phyloP scores from a whole-genome alignment of 2,888 invertebrate genomes.

The Anarsia innoxiella region DNA sequence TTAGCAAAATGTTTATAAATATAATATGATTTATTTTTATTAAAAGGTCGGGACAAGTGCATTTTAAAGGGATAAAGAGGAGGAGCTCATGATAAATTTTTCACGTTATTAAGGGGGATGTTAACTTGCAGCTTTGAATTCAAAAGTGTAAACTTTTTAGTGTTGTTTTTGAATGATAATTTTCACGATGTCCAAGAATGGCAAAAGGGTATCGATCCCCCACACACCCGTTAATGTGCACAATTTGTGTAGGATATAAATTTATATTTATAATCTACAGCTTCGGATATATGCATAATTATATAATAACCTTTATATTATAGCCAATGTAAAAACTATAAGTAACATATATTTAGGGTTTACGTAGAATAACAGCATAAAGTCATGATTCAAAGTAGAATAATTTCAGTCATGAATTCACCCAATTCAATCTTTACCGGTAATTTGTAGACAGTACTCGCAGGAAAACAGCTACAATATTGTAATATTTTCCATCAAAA shows the following conservation, averaged over 20 bases:
- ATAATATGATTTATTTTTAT: constrained; percentile 2
- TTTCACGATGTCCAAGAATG: constrained; percentile 70
- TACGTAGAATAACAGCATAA: too few relatives aligned
- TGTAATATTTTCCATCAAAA: too few relatives aligned
- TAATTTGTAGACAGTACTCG: too few relatives aligned
- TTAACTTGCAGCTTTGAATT: too few relatives aligned
- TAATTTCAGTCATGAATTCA: too few relatives aligned
- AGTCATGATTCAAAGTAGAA: too few relatives aligned
- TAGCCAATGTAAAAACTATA: not conserved
- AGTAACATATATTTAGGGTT: too few relatives aligned
- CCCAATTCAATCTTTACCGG: too few relatives aligned
- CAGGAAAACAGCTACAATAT: too few relatives aligned
- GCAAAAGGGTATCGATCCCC: constrained; percentile 65
- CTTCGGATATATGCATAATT: not conserved
- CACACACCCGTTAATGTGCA: constrained; percentile 54
- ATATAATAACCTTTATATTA: not conserved
- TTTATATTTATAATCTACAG: not conserved
- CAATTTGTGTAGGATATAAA: constrained; percentile 23
- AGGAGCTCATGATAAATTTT: not conserved
- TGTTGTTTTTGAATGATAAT: constrained; percentile 53
- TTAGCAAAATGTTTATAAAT: constrained; percentile 11
- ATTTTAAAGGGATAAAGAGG: constrained; percentile 9
- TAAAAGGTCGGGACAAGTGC: constrained; percentile 34
- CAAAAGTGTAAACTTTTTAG: too few relatives aligned
- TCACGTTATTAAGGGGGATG: too few relatives aligned